These are phyloP conservation scores for Rhinichthys klamathensis DNA, from an alignment of 2,113 vertebrate species.

Conservation along the genomic window DNA sequence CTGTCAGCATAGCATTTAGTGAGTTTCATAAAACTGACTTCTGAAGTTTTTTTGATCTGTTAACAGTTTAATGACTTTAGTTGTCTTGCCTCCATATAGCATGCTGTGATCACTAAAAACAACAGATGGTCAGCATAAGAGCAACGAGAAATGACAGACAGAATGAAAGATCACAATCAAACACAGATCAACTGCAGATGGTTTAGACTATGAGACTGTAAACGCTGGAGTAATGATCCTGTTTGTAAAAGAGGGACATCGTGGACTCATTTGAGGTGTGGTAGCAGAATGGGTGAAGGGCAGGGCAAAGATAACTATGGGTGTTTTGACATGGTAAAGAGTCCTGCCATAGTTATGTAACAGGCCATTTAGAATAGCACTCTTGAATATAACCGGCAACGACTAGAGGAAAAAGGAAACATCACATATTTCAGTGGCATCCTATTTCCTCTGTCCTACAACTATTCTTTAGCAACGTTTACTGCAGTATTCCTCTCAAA, in stretches of 20 bases:
- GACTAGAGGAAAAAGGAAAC: constrained; percentile 63
- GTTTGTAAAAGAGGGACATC: constrained; percentile 43
- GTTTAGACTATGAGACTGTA: background rate
- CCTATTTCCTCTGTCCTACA: constrained; percentile 60
- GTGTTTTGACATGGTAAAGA: constrained; percentile 4
- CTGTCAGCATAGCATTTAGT: background rate
- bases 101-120: background rate
- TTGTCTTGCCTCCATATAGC: background rate
- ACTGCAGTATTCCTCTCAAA: background rate
- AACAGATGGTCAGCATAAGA: constrained; percentile 21
- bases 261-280: constrained; percentile 1
- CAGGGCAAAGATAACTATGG: constrained; percentile 31
- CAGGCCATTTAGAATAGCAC: constrained; percentile 57
- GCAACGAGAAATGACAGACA: background rate
- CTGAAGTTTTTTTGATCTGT: background rate
- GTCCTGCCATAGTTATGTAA: constrained; percentile 60
- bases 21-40: background rate
- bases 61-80: constrained; percentile 1
- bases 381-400: constrained; percentile 64
- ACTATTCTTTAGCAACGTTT: constrained; percentile 34
- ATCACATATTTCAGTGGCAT: constrained; percentile 67
- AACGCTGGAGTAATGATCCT: constrained; percentile 38
- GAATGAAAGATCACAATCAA: background rate
- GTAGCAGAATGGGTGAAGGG: constrained; percentile 33
- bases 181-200: background rate